phyloP scores from a whole-genome alignment of 1,140 invertebrate species.

The Phocides pigmalion region DNA sequence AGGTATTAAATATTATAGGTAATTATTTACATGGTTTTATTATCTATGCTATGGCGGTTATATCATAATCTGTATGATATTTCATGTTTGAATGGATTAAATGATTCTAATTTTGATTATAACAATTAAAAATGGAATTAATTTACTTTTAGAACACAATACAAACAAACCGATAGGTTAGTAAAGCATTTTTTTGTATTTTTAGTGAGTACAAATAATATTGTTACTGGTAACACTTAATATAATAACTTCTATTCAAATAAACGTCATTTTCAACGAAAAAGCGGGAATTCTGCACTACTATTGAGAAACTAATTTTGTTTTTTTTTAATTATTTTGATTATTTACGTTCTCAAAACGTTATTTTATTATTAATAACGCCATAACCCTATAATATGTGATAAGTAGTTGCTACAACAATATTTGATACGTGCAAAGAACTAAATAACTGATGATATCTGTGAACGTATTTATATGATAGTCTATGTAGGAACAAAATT shows the following conservation, averaged over 20 bases:
- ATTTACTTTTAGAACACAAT: no score
- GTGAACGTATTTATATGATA: no score
- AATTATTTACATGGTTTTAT: conserved; percentile 29
- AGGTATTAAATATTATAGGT: conserved; percentile 5
- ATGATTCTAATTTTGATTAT: neutral
- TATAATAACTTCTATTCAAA: neutral
- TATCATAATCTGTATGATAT: neutral
- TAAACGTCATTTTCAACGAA: neutral
- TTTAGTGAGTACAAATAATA: neutral
- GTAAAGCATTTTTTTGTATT: neutral
- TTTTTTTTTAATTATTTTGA: no score
- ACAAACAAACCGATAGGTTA: no score
- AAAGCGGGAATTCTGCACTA: neutral
- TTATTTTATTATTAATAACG: neutral
- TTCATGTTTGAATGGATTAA: neutral
- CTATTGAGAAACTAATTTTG: no score
- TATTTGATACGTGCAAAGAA: neutral
- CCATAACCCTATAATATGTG: neutral
- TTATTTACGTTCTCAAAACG: no score
- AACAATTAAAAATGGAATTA: neutral
- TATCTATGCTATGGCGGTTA: conserved; percentile 26
- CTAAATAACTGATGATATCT: neutral
- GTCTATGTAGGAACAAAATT: no score
- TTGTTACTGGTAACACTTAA: conserved; percentile 12
- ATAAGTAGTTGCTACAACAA: neutral